phyloP scores from a whole-genome alignment of 2,797 vertebrate species.

The Remorina albescens region DNA sequence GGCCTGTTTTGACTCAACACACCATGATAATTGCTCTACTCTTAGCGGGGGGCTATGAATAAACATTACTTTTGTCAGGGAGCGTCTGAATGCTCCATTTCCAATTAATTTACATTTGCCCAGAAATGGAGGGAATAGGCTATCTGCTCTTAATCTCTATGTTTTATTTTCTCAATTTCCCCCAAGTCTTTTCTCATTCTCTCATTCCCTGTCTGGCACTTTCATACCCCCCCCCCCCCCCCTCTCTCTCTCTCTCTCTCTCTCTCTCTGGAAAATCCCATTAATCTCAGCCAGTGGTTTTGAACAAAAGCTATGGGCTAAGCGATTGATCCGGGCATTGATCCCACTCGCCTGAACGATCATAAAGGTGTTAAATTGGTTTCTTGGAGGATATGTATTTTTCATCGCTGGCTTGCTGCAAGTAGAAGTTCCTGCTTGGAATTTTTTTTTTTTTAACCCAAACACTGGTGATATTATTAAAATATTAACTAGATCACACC shows the following conservation, averaged over 20 bases:
- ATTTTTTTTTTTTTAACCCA: constrained; percentile 48
- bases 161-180: constrained; percentile 81
- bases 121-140: constrained; percentile 68
- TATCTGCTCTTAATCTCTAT: constrained; percentile 79
- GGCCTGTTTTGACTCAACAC: constrained; percentile 80
- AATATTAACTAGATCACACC: constrained; percentile 70
- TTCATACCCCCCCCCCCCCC: constrained; percentile 64
- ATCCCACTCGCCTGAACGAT: constrained; percentile 83
- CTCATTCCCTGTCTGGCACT: constrained; percentile 75
- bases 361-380: constrained; percentile 87
- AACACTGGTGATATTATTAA: constrained; percentile 70
- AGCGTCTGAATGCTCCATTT: constrained; percentile 78
- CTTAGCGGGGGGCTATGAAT: constrained; percentile 83
- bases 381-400: constrained; percentile 86
- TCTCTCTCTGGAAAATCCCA: constrained; percentile 78
- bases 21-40: constrained; percentile 77
- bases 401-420: constrained; percentile 77
- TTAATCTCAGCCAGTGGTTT: constrained; percentile 83
- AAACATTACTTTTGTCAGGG: constrained; percentile 81
- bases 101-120: constrained; percentile 83
- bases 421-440: constrained; percentile 67
- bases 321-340: constrained; percentile 85
- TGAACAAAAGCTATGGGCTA: constrained; percentile 84
- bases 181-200: constrained; percentile 79
- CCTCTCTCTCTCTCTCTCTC: constrained; percentile 57